phyloP scores from a whole-genome alignment of 53 echinoderm and acorn worm species.

The Mesocentrotus franciscanus region DNA sequence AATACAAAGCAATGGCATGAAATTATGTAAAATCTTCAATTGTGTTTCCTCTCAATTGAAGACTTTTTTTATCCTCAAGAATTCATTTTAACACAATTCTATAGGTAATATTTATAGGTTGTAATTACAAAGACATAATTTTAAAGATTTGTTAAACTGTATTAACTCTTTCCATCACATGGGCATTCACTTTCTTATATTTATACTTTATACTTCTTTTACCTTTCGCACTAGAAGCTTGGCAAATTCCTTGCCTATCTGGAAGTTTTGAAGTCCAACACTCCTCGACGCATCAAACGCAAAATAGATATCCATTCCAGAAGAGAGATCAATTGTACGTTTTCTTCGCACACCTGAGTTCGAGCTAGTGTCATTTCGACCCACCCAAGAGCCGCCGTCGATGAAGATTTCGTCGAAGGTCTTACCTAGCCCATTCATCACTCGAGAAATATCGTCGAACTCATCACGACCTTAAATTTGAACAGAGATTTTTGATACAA shows the following conservation, averaged over 20 bases:
- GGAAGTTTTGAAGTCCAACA: conserved; percentile 54
- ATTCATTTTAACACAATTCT: too few species aligned
- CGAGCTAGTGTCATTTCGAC: background rate
- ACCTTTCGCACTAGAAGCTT: conserved; percentile 64
- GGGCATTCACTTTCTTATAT: too few species aligned
- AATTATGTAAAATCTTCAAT: too few species aligned
- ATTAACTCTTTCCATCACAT: too few species aligned
- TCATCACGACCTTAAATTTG: conserved; percentile 42
- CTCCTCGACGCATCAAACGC: conserved; percentile 69
- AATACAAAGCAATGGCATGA: too few species aligned
- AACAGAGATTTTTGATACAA: background rate
- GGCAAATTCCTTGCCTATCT: conserved; percentile 58
- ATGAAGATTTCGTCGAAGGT: conserved; percentile 58
- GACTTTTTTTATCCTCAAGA: too few species aligned
- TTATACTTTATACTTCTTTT: background rate
- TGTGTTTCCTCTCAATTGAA: too few species aligned
- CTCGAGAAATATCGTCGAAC: conserved; percentile 59
- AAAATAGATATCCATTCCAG: conserved; percentile 65
- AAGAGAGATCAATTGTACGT: conserved; percentile 21
- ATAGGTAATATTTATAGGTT: too few species aligned
- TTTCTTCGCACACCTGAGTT: background rate
- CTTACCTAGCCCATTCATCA: conserved; percentile 39
- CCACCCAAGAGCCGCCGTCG: conserved; percentile 1
- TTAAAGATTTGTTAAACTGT: too few species aligned
- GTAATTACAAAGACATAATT: too few species aligned